These are phyloP conservation scores for Spheniscus mendiculus DNA, from an alignment of 2,113 vertebrate species.

Conservation along the genomic window DNA sequence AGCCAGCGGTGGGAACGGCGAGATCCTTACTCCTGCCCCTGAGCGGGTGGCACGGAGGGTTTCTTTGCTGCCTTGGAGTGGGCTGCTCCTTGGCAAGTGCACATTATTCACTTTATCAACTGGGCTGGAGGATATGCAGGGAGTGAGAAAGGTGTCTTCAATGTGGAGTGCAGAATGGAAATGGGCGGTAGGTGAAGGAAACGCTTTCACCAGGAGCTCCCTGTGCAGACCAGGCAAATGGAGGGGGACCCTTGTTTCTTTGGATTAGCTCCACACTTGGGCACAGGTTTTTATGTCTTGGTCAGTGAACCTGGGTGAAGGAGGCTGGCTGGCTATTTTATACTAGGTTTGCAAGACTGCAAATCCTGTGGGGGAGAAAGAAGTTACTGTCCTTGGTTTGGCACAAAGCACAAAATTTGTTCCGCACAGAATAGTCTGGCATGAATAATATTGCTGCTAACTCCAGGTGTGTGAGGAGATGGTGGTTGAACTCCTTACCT, in stretches of 20 bases:
- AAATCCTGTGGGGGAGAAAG: background rate
- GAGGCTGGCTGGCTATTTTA: background rate
- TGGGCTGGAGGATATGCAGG: background rate
- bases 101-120: fast-evolving
- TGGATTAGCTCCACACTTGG: background rate
- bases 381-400: background rate
- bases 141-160: background rate
- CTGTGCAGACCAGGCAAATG: background rate
- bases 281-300: background rate
- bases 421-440: background rate
- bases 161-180: background rate
- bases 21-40: background rate
- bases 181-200: background rate
- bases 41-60: fast-evolving
- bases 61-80: background rate
- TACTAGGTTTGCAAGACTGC: background rate
- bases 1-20: background rate
- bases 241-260: background rate
- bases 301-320: background rate
- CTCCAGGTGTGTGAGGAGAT: background rate
- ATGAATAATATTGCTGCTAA: background rate
- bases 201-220: background rate
- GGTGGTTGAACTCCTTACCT: background rate
- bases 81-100: background rate
- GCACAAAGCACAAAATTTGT: background rate